Evolutionary conservation across 2,888 invertebrate genomes (phyloP).

Genomic region (Hyposoter didymator): DNA sequence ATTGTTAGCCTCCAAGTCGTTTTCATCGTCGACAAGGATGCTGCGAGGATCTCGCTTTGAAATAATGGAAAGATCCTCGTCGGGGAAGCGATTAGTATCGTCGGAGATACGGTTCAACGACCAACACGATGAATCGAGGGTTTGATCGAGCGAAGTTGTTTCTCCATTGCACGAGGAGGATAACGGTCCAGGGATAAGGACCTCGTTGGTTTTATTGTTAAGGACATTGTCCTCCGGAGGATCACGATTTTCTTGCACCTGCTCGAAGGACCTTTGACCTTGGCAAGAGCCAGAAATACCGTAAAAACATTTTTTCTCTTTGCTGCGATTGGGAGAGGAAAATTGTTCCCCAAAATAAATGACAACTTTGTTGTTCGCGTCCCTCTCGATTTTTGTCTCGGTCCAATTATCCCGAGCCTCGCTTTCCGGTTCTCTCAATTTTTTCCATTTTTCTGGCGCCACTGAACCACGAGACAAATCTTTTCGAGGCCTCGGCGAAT

Average conservation of each 20-base stretch:
- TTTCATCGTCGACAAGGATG: not conserved
- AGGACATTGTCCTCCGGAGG: slow-evolving; percentile 15
- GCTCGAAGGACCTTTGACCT: slow-evolving; percentile 34
- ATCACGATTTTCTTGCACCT: slow-evolving; percentile 37
- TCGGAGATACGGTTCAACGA: slow-evolving; percentile 60
- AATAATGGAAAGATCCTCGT: slow-evolving; percentile 44
- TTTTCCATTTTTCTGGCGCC: not conserved
- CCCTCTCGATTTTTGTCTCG: slow-evolving; percentile 72
- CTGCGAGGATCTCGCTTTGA: slow-evolving; percentile 27
- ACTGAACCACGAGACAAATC: not conserved
- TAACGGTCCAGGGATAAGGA: slow-evolving; percentile 53
- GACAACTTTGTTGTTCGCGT: slow-evolving; percentile 88
- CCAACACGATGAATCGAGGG: slow-evolving; percentile 52
- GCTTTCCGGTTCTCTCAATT: not conserved
- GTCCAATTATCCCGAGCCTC: slow-evolving; percentile 44
- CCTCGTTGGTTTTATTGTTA: not conserved
- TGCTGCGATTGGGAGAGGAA: not conserved
- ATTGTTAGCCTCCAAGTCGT: slow-evolving; percentile 38
- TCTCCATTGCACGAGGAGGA: slow-evolving; percentile 51
- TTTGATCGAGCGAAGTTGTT: slow-evolving; percentile 22
- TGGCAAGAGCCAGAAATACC: slow-evolving; percentile 30
- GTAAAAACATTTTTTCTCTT: slow-evolving; percentile 17
- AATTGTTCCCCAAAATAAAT: slow-evolving; percentile 89
- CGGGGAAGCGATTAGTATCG: slow-evolving; percentile 46
- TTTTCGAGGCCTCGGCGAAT: slow-evolving; percentile 58